A percentile compares a stretch with the other conserved stretches of the same genome.
Conservation (phyloP, 2,888 invertebrate species). For the Sminthurinus aureus region DNA sequence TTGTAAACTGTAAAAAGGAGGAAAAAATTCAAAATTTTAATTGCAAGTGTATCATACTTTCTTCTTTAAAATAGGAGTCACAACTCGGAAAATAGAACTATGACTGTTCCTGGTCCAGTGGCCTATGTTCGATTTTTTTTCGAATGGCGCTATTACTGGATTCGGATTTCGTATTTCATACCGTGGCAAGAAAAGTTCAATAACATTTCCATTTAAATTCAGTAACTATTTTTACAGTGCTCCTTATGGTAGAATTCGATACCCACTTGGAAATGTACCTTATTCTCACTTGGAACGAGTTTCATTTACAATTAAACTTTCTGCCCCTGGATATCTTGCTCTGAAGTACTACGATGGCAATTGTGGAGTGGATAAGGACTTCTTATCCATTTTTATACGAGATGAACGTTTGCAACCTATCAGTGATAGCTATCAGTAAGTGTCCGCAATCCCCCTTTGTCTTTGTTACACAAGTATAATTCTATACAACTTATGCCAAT, state of each 20-base stretch:
- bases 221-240: not conserved
- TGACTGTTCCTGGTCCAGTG: constrained; percentile 2
- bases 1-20: not conserved
- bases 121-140: constrained; percentile 16
- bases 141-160: not conserved
- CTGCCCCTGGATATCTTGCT: not conserved
- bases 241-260: constrained; percentile 10
- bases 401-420: not conserved
- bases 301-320: not conserved
- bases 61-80: not conserved
- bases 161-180: not conserved
- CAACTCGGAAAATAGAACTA: not conserved
- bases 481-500: too few relatives aligned
- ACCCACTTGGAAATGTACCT: not conserved
- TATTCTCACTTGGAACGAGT: not conserved
- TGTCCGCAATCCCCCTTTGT: not conserved
- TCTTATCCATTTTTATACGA: not conserved
- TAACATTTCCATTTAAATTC: not conserved
- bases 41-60: not conserved
- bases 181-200: not conserved
- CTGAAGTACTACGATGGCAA: constrained; percentile 10
- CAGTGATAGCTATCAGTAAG: not conserved
- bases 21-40: not conserved
- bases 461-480: not conserved
- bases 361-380: not conserved